Evolutionary conservation across 1,140 invertebrate genomes (phyloP), one percentile per base, ranked within the genome.

Genomic region (Pemphigus obesinymphae): DNA sequence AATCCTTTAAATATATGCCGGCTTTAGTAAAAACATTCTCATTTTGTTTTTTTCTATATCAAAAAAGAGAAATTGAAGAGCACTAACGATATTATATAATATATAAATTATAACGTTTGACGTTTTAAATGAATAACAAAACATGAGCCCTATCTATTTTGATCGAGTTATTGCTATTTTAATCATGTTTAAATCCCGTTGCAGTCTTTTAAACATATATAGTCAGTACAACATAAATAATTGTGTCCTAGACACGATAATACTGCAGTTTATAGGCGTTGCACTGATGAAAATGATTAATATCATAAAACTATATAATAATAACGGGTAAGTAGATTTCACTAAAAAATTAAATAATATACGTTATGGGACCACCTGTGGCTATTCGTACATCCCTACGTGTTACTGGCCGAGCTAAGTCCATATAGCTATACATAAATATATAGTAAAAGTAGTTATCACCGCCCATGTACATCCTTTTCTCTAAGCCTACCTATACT

Each of bases 381-480:
- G 68, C 68, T 26, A 40, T 70, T 13, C 2, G 15, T 43, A 0
- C 11, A 72, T 72, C 68, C 68, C n/a, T 43, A 70, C 37, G 17
- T 1, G 10, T 66, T 37, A 37, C 34, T 1, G 11, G 3, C 20
- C 5, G 8, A 23, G n/a, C 17, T 15, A n/a, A 37, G n/a, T n/a
- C 34, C 66, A 34, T 53, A 26, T 15, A 13, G 17, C 26, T 15
- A 34, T 58, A 58, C 0, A 5, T 20, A 40, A 10, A 76, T 37
- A 76, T 23, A 10, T 40, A 40, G 48, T 55, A 37, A 53, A 53
- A 58, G 31, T 58, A 78, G 34, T 78, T 29, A 40, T 40, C 37
- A 61, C 34, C 40, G 76, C 55, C 76, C 76, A 63, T 80, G 76
- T 63, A 80, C 76, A 31, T 80, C 23, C 1, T 31, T 29, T 80